A percentile compares a stretch with the other conserved stretches of the same genome.
Evolutionary conservation across 37 sponge, comb jelly and placozoan genomes (phyloP).

Genomic region (Aplysina aerophoba): DNA sequence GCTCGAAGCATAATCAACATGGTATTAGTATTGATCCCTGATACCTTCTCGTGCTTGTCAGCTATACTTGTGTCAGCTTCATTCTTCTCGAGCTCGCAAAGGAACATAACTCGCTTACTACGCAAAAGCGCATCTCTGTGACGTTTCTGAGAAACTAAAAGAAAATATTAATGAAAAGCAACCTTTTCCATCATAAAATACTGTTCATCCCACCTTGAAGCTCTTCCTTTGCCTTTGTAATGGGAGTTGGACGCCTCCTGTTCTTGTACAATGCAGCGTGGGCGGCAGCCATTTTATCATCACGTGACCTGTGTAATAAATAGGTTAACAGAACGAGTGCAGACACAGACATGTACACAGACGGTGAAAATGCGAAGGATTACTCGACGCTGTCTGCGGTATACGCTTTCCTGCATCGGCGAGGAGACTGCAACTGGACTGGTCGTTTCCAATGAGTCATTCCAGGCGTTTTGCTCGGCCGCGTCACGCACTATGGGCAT

Average conservation of each 20-base stretch:
- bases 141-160: neutral
- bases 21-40: too few species aligned
- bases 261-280: conserved; percentile 1
- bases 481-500: too few species aligned
- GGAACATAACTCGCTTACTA: neutral
- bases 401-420: neutral
- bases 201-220: neutral
- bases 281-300: too few species aligned
- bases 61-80: neutral
- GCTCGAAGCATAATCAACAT: too few species aligned
- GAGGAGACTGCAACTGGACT: neutral
- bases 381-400: too few species aligned
- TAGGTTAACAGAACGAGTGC: too few species aligned
- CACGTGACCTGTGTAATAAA: too few species aligned
- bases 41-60: too few species aligned
- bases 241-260: neutral
- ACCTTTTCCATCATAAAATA: neutral
- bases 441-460: neutral
- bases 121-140: neutral
- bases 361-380: too few species aligned
- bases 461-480: too few species aligned
- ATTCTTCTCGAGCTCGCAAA: neutral
- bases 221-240: conserved; percentile 2
- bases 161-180: too few species aligned
- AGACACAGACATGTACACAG: too few species aligned